Evolutionary conservation across 2,797 vertebrate genomes (phyloP).

Genomic region (Myripristis jacobus): DNA sequence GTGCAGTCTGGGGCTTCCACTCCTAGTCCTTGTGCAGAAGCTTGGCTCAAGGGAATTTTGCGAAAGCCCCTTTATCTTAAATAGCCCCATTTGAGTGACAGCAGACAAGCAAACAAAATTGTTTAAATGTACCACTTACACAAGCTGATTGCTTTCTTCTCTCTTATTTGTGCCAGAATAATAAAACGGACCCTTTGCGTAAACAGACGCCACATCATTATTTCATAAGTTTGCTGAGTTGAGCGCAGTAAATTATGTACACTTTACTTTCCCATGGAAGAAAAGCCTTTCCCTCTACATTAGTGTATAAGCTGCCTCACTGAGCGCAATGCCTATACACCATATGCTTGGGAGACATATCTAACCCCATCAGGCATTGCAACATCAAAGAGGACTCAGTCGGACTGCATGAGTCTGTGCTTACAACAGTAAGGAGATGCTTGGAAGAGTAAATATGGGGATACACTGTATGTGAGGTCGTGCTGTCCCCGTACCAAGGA

Average conservation of each 20-base stretch:
- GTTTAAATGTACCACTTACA: slow-evolving; percentile 81
- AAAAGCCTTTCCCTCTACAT: slow-evolving; percentile 58
- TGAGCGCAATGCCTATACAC: slow-evolving; percentile 40
- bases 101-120: slow-evolving; percentile 78
- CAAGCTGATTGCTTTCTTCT: slow-evolving; percentile 57
- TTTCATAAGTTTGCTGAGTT: slow-evolving; percentile 77
- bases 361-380: slow-evolving; percentile 36
- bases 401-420: slow-evolving; percentile 26
- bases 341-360: slow-evolving; percentile 59
- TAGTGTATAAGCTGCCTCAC: slow-evolving; percentile 59
- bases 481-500: slow-evolving; percentile 12
- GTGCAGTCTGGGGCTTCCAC: slow-evolving; percentile 38
- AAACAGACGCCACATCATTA: slow-evolving; percentile 81
- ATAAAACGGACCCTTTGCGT: slow-evolving; percentile 72
- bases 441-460: slow-evolving; percentile 26
- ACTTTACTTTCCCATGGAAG: slow-evolving; percentile 63
- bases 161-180: slow-evolving; percentile 74
- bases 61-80: slow-evolving; percentile 74
- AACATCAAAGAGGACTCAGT: slow-evolving; percentile 30
- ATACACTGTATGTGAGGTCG: slow-evolving; percentile 5
- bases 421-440: slow-evolving; percentile 31
- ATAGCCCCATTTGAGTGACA: slow-evolving; percentile 76
- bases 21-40: slow-evolving; percentile 46
- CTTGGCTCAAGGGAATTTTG: slow-evolving; percentile 71
- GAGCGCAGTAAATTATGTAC: slow-evolving; percentile 79